Conservation (phyloP, 2,113 vertebrate species). For the Chionomys nivalis region DNA sequence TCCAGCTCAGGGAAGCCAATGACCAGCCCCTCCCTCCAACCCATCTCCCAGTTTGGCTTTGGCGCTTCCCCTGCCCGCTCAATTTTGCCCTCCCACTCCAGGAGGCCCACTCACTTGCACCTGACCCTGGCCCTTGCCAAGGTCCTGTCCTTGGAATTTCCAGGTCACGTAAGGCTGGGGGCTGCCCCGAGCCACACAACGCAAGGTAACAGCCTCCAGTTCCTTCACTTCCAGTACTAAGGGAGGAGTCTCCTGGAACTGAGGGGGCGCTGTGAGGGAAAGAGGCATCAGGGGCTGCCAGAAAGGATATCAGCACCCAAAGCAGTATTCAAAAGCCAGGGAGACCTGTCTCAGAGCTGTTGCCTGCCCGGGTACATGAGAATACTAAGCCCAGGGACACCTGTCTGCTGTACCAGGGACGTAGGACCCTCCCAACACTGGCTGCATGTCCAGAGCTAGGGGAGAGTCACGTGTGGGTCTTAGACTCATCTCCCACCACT, state of each 20-base stretch:
- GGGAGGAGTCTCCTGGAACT: conserved; percentile 93
- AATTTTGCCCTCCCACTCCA: background rate
- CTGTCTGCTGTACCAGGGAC: background rate
- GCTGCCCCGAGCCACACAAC: conserved; percentile 92
- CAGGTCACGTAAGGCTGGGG: conserved; percentile 93
- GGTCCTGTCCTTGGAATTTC: conserved; percentile 89
- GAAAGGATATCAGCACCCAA: background rate
- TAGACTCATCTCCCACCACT: background rate
- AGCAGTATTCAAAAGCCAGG: background rate
- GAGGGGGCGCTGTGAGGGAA: conserved; percentile 89
- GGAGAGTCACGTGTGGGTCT: no score
- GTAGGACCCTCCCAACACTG: background rate
- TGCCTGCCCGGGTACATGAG: background rate
- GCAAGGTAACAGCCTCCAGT: conserved; percentile 89
- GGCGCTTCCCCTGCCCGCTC: background rate
- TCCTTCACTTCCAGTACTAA: conserved; percentile 91
- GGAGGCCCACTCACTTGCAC: conserved; percentile 86
- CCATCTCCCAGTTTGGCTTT: background rate
- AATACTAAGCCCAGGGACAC: background rate
- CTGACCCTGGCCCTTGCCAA: conserved; percentile 86
- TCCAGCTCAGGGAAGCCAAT: background rate
- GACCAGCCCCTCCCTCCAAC: background rate
- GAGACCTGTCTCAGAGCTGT: background rate
- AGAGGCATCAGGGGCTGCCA: background rate
- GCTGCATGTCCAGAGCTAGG: background rate